Base-by-base conservation (phyloP, 2,113 vertebrate species). In the Otis tarda region DNA sequence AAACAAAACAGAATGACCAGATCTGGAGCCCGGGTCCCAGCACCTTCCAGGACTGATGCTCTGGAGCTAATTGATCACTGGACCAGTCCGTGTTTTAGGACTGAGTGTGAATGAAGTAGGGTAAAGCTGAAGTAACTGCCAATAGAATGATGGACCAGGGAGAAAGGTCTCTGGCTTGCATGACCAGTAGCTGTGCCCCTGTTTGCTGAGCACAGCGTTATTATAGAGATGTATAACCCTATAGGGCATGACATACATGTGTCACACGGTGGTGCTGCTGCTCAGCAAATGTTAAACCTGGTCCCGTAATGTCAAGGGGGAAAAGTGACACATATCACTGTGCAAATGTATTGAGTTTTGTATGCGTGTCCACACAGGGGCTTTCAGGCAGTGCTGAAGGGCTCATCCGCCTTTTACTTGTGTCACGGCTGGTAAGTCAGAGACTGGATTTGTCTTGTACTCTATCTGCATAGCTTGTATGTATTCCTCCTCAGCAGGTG, bases 191-290 rank as follows among this genome's bases (percentile, higher is more conserved):
- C 10, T 31, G 7, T 57, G n/a, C 19, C 22, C 27, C 12, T 20
- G 6, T 43, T 27, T 20, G 56, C 25, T 23, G 14, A 37, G 47
- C 35, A 37, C 21, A 37, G 27, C 4, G 3, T 47, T 63, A 33
- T 24, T 39, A 41, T 10, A 7, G 4, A 33, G 14, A 19, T 22
- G 24, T 63, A 45, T 23, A 45, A 41, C 9, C 19, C 61, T 20
- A 25, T 1, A 8, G 43, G 13, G 50, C 9, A 13, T 16, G 22
- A 24, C 19, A 16, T 6, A 9, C 1, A 1, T 6, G 13, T 41
- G 71, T 65, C 64, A 55, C 82, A 78, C 9, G 35, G 77, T 39
- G 13, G 17, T 35, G 39, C 76, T 91, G 67, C 78, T 57, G 60
- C 15, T 50, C 71, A 68, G 56, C 33, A 13, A 41, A 63, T 31